Conservation (phyloP, 2,797 vertebrate species). For the Mastacembelus armatus region DNA sequence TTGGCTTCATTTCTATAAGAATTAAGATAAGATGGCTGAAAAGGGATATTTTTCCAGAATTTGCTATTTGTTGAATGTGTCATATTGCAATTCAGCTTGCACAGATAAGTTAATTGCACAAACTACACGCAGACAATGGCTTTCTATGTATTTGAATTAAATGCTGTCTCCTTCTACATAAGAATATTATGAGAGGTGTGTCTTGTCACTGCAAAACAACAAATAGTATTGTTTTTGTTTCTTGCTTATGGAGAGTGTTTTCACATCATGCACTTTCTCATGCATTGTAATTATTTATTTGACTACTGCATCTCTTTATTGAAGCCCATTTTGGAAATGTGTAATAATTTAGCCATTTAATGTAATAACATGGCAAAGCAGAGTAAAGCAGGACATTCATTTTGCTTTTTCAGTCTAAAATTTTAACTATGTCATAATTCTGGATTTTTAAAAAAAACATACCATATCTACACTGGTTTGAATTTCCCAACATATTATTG, state of each 20-base stretch:
- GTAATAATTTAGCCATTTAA: background rate
- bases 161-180: background rate
- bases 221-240: background rate
- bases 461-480: no score
- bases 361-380: background rate
- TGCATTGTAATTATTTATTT: background rate
- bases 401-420: background rate
- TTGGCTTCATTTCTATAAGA: conserved; percentile 1
- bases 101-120: no score
- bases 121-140: background rate
- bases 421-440: background rate
- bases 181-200: conserved; percentile 13
- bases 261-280: conserved; percentile 4
- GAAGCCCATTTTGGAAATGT: background rate
- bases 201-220: background rate
- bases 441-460: background rate
- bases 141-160: background rate
- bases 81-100: no score
- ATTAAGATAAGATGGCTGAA: background rate
- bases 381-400: background rate
- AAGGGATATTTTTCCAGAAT: background rate
- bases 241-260: background rate
- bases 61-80: background rate
- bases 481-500: conserved; percentile 1
- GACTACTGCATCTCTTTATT: background rate